Conservation (phyloP, 2,797 vertebrate species). For the Halcyon badia region DNA sequence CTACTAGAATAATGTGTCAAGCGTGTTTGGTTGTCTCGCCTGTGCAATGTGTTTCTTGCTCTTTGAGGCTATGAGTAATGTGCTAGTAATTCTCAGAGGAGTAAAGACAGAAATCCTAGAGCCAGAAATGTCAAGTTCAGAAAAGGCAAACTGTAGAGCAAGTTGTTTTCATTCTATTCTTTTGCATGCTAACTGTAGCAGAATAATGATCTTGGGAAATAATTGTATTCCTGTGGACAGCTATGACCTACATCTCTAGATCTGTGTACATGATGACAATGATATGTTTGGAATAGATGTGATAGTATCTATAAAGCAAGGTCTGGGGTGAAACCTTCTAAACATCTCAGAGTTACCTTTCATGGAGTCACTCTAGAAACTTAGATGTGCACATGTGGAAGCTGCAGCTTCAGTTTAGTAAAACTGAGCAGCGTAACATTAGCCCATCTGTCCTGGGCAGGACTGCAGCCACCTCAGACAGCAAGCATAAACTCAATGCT, state of each 20-base stretch:
- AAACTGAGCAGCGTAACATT: background rate
- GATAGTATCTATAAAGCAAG: background rate
- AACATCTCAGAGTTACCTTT: background rate
- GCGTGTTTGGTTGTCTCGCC: background rate
- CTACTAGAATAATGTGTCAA: background rate
- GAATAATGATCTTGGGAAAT: background rate
- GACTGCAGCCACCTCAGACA: background rate
- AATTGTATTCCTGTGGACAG: background rate
- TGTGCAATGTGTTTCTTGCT: background rate
- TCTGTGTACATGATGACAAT: background rate
- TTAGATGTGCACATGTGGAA: background rate
- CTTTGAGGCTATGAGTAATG: background rate
- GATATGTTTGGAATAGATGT: background rate
- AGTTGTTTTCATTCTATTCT: background rate
- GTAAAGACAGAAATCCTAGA: background rate
- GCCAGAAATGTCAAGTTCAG: background rate
- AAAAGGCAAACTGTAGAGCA: background rate
- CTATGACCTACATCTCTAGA: background rate
- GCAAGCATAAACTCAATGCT: background rate
- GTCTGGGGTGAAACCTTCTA: background rate
- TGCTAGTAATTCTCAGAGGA: background rate
- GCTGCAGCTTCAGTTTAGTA: background rate
- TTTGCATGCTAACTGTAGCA: background rate
- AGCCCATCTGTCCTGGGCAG: background rate
- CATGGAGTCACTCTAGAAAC: background rate